These are phyloP conservation scores for Callyntrura guangdongensis DNA, from an alignment of 2,888 invertebrate species.

Conservation along the genomic window DNA sequence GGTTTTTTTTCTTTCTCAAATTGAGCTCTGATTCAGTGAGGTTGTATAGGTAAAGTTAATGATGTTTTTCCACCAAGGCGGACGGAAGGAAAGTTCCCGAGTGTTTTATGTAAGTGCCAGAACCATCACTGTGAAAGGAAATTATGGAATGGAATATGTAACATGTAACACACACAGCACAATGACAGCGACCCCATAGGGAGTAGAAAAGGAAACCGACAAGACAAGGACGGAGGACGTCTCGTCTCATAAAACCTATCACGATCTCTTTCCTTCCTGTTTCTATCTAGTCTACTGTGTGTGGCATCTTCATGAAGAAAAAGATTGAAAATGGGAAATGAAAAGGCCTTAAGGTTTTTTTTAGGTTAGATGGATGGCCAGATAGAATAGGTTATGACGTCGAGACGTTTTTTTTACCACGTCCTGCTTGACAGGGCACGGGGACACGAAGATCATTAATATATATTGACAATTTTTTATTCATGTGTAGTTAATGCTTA, in stretches of 20 bases:
- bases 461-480: no score
- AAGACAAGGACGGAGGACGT: background rate
- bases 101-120: no score
- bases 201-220: background rate
- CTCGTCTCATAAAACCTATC: background rate
- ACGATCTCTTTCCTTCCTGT: constrained; percentile 12
- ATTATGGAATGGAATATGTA: no score
- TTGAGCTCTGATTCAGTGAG: no score
- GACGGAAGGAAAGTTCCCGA: no score
- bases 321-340: constrained; percentile 32
- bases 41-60: no score
- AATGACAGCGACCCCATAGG: background rate
- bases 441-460: no score
- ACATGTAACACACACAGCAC: background rate
- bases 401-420: background rate
- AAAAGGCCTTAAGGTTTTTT: constrained; percentile 41
- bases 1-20: no score
- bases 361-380: constrained; percentile 43
- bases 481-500: no score
- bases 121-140: no score
- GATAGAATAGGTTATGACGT: background rate
- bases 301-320: constrained; percentile 12
- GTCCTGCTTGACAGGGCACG: no score
- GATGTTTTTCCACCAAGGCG: no score
- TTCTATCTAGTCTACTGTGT: constrained; percentile 6